A percentile compares a stretch with the other conserved stretches of the same genome.
Conservation (phyloP, 2,797 vertebrate species). For the Macroramphosus scolopax region DNA sequence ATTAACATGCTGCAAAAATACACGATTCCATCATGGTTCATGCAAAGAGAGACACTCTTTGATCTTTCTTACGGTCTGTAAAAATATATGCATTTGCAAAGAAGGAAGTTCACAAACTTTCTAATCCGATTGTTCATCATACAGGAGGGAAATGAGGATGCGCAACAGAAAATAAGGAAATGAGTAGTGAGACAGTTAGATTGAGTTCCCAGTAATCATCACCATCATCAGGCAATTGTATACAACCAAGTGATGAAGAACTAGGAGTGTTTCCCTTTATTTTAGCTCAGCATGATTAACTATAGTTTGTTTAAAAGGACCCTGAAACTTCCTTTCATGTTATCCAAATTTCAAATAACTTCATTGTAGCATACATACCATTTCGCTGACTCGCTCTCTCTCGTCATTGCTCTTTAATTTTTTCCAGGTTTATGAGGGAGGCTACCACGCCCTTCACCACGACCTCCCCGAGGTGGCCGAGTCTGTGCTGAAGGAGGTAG, state of each 20-base stretch:
- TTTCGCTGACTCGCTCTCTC: too few species aligned
- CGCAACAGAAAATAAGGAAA: neutral
- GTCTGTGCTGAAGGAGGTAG: slow-evolving; percentile 87
- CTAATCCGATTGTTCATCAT: neutral
- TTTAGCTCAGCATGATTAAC: too few species aligned
- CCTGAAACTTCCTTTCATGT: too few species aligned
- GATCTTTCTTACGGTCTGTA: too few species aligned
- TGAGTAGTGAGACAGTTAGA: neutral
- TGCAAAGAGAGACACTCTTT: too few species aligned
- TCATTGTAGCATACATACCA: too few species aligned
- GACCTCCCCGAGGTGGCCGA: slow-evolving; percentile 88
- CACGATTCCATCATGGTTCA: too few species aligned
- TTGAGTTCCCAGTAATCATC: neutral
- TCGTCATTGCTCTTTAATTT: neutral
- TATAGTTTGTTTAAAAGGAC: too few species aligned
- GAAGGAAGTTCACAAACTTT: slow-evolving; percentile 9
- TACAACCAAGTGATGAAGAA: neutral
- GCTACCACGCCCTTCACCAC: slow-evolving; percentile 91
- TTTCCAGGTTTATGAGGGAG: slow-evolving; percentile 89
- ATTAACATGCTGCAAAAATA: too few species aligned
- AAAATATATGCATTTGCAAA: too few species aligned
- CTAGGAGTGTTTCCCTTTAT: too few species aligned
- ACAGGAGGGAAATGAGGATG: neutral
- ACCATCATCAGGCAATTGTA: neutral
- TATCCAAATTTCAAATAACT: too few species aligned